Evolutionary conservation across 2,888 invertebrate species (phyloP), one percentile per base, ranked within the genome.

Genomic region (Cordylochernes scorpioides): DNA sequence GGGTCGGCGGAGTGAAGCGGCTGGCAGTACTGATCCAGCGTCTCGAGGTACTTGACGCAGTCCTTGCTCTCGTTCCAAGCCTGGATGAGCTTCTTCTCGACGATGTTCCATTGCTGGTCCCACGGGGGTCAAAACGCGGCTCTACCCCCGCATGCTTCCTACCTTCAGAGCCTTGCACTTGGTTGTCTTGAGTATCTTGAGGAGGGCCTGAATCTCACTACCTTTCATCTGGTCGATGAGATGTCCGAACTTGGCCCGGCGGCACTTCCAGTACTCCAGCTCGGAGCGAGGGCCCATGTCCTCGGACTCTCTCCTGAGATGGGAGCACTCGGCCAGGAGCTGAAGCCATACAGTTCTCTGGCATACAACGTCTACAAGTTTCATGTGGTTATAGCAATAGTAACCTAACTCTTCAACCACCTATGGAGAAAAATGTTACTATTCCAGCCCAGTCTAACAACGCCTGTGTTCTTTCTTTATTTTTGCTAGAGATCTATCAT

Each of bases 21-120:
- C 48, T 86, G 86, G 44, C 86, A 86, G 48, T 84, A 82, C 44
- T 78, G 75, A 51, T 88, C 88, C 62, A 88, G 66, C 0, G 82
- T 75, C 49, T 75, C 74, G 33, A 88, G 77, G 45, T 80, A 88
- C 49, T 84, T 86, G 0, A 86, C 82, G 48, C 86, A 91, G 51
- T 88, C 88, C 42, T 77, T 73, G 0, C 88, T 84, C 51, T 91
- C 88, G 47, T 84, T 86, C 50, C 80, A 84, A 47, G 84, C 84
- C 71, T 10, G 12, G 13, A 25, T 36, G 31, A 28, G 7, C 18
- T 24, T 27, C 28, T 22, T 34, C 45, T 35, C 40, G 59, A 58
- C 50, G 59, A 53, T 48, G 45, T 45, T 14, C 64, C 66, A 55
- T 70, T 67, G 34, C 78, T 57, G 19, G 35, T 32, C 22, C 24